Base-by-base conservation (phyloP, 2,113 vertebrate genomes). In the Hirundichthys speculiger region DNA sequence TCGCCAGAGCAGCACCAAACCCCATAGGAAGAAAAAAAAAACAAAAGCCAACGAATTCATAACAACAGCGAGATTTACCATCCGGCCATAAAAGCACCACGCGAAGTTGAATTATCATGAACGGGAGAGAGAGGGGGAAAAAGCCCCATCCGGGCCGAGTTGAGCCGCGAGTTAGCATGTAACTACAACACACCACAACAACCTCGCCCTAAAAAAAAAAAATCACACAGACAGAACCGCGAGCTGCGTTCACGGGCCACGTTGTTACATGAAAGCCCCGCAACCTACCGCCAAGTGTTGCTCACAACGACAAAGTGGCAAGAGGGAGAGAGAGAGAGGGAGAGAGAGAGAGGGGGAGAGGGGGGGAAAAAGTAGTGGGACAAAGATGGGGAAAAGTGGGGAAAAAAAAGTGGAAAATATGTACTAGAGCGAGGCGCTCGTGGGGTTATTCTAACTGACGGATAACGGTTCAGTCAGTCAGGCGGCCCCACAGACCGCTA, bases 401-500 rank as follows among this genome's bases (percentile, higher is more conserved):
- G 16, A 15, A 53, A n/a, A 1, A 14, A 52, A 71, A 67, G 27
- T 73, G 55, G 39, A 47, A 76, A 49, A 66, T 12, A 50, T 13
- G 13, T 9, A 20, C 9, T n/a, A 51, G 40, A 15, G 2, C 2
- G 49, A 56, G 69, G 83, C 86, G 86, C 80, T 64, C 50, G 75
- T 64, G 66, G 64, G 77, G 40, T 74, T 68, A 64, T 79, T 78
- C 24, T 69, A 18, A 59, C 57, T 48, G 69, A 47, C 92, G 86
- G 75, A 89, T 96, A 96, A 95, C 95, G 95, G 95, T 96, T 69
- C 93, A 47, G 58, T 42, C 59, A 2, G 78, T 1, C 69, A 61
- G 77, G 84, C 77, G 87, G 82, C 79, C 69, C 56, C 79, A n/a
- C 27, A 90, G 62, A 73, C 91, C 93, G 87, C 91, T 90, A 93